phyloP scores from a whole-genome alignment of 2,113 vertebrate species.

The Ailurus styani region DNA sequence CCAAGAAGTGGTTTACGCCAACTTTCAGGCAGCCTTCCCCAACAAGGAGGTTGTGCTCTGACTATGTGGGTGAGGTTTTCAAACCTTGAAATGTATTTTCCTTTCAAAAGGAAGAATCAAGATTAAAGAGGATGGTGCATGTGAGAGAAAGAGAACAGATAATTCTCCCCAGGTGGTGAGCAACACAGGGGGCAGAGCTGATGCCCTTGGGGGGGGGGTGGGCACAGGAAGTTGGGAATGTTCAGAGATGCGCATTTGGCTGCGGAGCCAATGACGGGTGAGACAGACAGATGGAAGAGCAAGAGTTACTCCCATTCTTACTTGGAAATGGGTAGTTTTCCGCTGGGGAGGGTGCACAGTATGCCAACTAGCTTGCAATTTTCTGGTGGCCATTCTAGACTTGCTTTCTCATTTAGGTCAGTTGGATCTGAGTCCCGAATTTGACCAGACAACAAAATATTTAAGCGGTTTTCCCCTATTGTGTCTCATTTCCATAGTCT shows the following conservation, averaged over 20 bases:
- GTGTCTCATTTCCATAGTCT: background rate
- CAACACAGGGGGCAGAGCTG: no score
- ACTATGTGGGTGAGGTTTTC: background rate
- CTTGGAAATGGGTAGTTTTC: background rate
- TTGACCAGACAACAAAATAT: background rate
- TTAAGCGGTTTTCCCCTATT: background rate
- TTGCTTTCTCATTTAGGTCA: background rate
- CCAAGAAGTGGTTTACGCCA: background rate
- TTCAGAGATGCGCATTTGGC: background rate
- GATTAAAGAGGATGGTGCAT: background rate
- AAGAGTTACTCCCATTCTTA: background rate
- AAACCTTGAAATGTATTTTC: background rate
- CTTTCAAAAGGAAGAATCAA: background rate
- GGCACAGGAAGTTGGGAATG: background rate
- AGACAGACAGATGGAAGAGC: background rate
- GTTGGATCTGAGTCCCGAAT: background rate
- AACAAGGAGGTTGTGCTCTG: background rate
- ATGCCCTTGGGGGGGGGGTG: background rate
- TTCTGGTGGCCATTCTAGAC: background rate
- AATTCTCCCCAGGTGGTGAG: background rate
- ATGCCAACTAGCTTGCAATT: background rate
- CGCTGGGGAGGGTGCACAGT: background rate
- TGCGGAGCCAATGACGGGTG: background rate
- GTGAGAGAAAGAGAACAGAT: background rate
- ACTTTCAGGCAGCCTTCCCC: background rate